Percentiles rank a stretch among this genome's conserved stretches.
Evolutionary conservation across 2,113 vertebrate genomes (phyloP).

Genomic region (Sitta europaea): DNA sequence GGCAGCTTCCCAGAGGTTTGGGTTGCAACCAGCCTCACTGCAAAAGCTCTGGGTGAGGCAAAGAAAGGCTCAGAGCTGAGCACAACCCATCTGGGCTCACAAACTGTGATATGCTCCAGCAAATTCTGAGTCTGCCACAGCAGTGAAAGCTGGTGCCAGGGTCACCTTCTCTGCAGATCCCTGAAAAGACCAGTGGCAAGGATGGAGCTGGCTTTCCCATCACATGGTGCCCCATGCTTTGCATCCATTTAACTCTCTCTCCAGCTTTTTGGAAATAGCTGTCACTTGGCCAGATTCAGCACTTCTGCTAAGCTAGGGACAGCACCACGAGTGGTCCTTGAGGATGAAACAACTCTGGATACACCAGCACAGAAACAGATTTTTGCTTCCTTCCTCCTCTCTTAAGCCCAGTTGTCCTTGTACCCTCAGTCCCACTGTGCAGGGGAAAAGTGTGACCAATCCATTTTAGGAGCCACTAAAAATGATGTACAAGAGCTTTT

Average conservation of each 20-base stretch:
- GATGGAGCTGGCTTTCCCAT: rapidly evolving
- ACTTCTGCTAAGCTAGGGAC: neutral
- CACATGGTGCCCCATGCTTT: neutral
- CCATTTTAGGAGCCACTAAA: constrained; percentile 50
- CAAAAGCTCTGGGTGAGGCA: neutral
- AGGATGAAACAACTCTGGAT: neutral
- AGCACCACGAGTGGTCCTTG: neutral
- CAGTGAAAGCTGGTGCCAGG: neutral
- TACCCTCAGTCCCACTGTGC: neutral
- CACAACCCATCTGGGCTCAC: neutral
- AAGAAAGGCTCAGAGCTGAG: neutral
- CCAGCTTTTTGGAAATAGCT: neutral
- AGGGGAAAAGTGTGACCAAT: constrained; percentile 18
- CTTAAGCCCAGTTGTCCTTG: neutral
- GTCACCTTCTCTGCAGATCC: neutral
- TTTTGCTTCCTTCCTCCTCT: neutral
- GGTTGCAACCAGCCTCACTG: neutral
- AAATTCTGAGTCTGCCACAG: neutral
- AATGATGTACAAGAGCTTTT: constrained; percentile 56
- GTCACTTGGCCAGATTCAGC: neutral
- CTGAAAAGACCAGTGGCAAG: neutral
- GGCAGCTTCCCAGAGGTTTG: neutral
- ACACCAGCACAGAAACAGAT: neutral
- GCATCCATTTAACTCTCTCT: neutral
- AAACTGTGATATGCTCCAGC: neutral